phyloP scores from a whole-genome alignment of 2,797 vertebrate genomes.

The Thaleichthys pacificus region DNA sequence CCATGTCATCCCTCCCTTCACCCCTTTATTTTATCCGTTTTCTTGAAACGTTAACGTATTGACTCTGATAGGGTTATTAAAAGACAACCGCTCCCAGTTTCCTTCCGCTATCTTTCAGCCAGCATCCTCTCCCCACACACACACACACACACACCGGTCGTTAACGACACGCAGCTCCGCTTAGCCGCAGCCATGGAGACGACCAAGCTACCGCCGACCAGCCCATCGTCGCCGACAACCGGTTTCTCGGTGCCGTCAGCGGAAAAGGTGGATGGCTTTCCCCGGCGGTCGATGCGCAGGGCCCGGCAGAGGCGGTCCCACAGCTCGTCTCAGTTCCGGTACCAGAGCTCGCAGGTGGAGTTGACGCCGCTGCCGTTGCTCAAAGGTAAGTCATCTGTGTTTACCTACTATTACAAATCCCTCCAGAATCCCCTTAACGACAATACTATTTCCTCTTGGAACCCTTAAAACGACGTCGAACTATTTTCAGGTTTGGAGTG shows the following conservation, averaged over 20 bases:
- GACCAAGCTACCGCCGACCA: slow-evolving; percentile 86
- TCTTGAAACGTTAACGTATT: not conserved
- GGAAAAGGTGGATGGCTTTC: slow-evolving; percentile 93
- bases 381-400: slow-evolving; percentile 80
- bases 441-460: no score
- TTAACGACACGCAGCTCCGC: slow-evolving; percentile 5
- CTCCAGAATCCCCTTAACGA: no score
- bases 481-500: no score
- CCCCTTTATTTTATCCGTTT: not conserved
- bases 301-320: slow-evolving; percentile 89
- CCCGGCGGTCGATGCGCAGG: slow-evolving; percentile 88
- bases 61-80: not conserved
- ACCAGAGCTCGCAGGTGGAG: slow-evolving; percentile 94
- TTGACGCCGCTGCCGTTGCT: slow-evolving; percentile 88
- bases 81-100: slow-evolving; percentile 5
- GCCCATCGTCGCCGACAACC: slow-evolving; percentile 87
- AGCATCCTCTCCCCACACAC: slow-evolving; percentile 18
- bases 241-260: slow-evolving; percentile 90
- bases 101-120: not conserved
- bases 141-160: slow-evolving; percentile 7
- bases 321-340: slow-evolving; percentile 93
- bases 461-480: no score
- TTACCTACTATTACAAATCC: no score
- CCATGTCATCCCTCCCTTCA: not conserved
- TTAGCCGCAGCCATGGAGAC: slow-evolving; percentile 70